A percentile compares a stretch with the other conserved stretches of the same genome.
These are phyloP conservation scores for Cylloceria caligata DNA, from an alignment of 2,888 invertebrate genomes.

Conservation along the genomic window DNA sequence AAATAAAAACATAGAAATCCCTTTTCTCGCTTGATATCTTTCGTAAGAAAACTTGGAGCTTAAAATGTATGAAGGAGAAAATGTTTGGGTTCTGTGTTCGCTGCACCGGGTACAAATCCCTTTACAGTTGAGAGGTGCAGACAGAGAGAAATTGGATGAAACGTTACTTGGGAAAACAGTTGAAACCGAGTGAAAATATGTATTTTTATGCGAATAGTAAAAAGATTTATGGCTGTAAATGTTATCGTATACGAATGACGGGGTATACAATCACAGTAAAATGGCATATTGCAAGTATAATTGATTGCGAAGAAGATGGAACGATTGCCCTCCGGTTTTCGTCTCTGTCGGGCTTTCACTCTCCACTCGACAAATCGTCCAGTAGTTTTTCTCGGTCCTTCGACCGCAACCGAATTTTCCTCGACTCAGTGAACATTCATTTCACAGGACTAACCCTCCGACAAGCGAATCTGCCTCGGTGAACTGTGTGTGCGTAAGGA, in stretches of 20 bases:
- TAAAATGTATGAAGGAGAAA: constrained; percentile 19
- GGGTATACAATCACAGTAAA: not conserved
- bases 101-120: constrained; percentile 45
- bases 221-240: not conserved
- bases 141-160: not conserved
- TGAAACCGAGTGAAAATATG: constrained; percentile 9
- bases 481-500: not conserved
- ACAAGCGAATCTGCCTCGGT: constrained; percentile 4
- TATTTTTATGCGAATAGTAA: not conserved
- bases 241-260: not conserved
- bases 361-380: constrained; percentile 30
- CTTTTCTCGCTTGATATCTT: not conserved
- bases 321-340: constrained; percentile 4
- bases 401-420: constrained; percentile 57
- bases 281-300: not conserved
- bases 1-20: not conserved
- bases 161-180: not conserved
- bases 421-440: constrained; percentile 57
- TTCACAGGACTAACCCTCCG: constrained; percentile 22
- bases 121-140: not conserved
- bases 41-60: not conserved
- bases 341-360: constrained; percentile 34
- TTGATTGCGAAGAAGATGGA: constrained; percentile 21
- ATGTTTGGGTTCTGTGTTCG: constrained; percentile 15
- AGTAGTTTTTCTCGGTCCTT: constrained; percentile 22